These are phyloP conservation scores for Petrophora chlorosata DNA, from an alignment of 2,888 invertebrate species.

Conservation along the genomic window DNA sequence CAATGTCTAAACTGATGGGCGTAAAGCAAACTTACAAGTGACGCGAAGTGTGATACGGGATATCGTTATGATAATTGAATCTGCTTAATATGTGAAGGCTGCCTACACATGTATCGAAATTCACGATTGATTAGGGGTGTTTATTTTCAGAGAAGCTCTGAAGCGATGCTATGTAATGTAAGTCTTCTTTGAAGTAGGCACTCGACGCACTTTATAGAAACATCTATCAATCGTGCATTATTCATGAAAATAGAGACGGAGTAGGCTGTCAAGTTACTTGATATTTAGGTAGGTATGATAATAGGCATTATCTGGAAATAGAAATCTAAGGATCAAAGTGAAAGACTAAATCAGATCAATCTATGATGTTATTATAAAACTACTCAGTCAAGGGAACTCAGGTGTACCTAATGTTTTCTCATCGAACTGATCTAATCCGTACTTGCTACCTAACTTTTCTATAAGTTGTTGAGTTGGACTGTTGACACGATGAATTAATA, in stretches of 20 bases:
- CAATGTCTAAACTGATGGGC: constrained; percentile 7
- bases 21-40: constrained; percentile 14
- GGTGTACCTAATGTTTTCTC: too few species aligned
- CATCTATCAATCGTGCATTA: constrained; percentile 4
- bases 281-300: not conserved
- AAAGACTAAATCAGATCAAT: too few species aligned
- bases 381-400: too few species aligned
- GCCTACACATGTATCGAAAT: constrained; percentile 16
- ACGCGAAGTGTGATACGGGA: constrained; percentile 12
- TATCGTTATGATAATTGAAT: constrained; percentile 23
- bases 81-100: constrained; percentile 6
- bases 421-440: too few species aligned
- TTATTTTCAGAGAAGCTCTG: constrained; percentile 14
- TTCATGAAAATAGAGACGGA: constrained; percentile 7
- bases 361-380: too few species aligned
- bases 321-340: not conserved
- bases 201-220: not conserved
- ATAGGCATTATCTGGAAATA: not conserved
- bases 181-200: constrained; percentile 2
- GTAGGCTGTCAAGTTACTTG: not conserved
- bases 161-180: constrained; percentile 2
- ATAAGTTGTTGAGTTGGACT: too few species aligned
- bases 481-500: too few species aligned
- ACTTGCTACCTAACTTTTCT: too few species aligned
- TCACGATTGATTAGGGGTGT: constrained; percentile 11